These are phyloP conservation scores for Heliothis peltigera DNA, from an alignment of 2,888 invertebrate species.

Conservation along the genomic window DNA sequence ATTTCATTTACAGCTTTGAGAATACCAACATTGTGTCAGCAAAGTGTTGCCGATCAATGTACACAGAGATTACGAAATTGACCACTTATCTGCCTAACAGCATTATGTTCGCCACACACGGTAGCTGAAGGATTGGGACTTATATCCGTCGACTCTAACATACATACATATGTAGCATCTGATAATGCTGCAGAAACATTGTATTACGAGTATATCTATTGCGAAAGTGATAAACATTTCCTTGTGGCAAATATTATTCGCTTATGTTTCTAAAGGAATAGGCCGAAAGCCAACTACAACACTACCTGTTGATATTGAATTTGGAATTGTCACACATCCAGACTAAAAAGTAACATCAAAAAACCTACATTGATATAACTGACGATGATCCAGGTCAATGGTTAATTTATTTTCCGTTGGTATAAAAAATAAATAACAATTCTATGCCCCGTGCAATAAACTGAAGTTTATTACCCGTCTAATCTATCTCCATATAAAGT, in stretches of 20 bases:
- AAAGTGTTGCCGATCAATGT: conserved; percentile 31
- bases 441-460: neutral
- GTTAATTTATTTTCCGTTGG: too few relatives aligned
- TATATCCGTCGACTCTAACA: conserved; percentile 10
- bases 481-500: neutral
- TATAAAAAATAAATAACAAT: too few relatives aligned
- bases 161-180: conserved; percentile 7
- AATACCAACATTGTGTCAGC: conserved; percentile 19
- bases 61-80: conserved; percentile 45
- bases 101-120: conserved; percentile 22
- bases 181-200: neutral
- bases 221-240: neutral
- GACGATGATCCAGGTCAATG: neutral
- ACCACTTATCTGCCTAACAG: conserved; percentile 38
- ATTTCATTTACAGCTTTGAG: conserved; percentile 13
- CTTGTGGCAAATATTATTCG: neutral
- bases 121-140: conserved; percentile 2
- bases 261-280: too few relatives aligned
- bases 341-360: too few relatives aligned
- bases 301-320: too few relatives aligned
- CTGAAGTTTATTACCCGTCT: neutral
- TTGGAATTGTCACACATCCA: too few relatives aligned
- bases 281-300: too few relatives aligned
- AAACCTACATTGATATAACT: neutral
- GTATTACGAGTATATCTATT: too few relatives aligned